These are phyloP conservation scores for Rachycentron canadum DNA, from an alignment of 2,797 vertebrate genomes.

Conservation along the genomic window DNA sequence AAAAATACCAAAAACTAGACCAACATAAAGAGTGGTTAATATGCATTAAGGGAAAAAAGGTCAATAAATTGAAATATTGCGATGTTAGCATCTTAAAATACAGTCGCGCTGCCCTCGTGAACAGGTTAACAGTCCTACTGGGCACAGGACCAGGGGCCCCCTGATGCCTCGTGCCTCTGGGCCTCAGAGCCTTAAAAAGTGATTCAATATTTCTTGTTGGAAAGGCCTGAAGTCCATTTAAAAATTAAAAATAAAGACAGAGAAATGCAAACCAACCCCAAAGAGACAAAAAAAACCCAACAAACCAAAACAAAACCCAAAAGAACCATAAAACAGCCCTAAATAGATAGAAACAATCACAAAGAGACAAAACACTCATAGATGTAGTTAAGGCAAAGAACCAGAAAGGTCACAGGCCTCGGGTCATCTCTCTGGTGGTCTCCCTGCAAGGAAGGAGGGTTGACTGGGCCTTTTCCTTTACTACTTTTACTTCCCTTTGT, in stretches of 20 bases:
- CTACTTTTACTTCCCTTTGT: no score
- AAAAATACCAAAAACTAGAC: neutral
- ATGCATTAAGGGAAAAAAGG: no score
- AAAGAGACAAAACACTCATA: neutral
- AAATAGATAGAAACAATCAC: neutral
- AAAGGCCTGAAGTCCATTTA: neutral
- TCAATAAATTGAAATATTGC: no score
- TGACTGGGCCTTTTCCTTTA: no score
- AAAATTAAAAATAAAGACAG: neutral
- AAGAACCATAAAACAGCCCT: neutral
- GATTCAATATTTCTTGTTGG: neutral
- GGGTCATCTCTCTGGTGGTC: no score
- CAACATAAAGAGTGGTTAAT: neutral
- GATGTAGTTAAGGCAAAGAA: neutral
- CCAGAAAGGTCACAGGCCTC: neutral
- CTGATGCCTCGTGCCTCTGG: neutral
- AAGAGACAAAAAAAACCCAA: neutral
- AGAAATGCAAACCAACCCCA: neutral
- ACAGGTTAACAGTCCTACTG: neutral
- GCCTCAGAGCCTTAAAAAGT: neutral
- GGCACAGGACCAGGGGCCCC: neutral
- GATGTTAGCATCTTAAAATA: neutral
- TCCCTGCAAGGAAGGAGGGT: no score
- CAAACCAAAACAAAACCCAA: neutral
- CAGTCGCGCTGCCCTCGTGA: neutral